A percentile compares a stretch with the other conserved stretches of the same genome.
These are phyloP conservation scores for Thaleichthys pacificus DNA, from an alignment of 2,797 vertebrate genomes.

Conservation along the genomic window DNA sequence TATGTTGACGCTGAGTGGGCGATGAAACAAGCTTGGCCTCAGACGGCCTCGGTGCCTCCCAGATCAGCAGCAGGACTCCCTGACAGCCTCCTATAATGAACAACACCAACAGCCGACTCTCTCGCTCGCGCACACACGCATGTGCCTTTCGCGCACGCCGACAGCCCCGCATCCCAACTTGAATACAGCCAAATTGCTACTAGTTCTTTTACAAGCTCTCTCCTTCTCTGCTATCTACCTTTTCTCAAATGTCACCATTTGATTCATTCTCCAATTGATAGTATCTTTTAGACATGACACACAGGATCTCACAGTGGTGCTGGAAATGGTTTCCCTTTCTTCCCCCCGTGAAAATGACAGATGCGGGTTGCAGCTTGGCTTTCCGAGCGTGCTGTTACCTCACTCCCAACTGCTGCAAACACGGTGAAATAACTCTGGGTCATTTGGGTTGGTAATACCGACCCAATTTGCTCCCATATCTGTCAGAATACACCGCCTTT, in stretches of 20 bases:
- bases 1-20: not conserved
- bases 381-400: slow-evolving; percentile 17
- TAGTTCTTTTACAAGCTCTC: slow-evolving; percentile 42
- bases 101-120: slow-evolving; percentile 25
- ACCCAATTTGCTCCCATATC: not conserved
- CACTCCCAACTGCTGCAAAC: slow-evolving; percentile 15
- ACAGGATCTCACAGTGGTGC: not conserved
- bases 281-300: not conserved
- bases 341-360: not conserved
- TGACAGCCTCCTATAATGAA: slow-evolving; percentile 25
- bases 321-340: not conserved
- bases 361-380: not conserved
- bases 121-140: not conserved
- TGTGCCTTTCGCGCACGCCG: not conserved
- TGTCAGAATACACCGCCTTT: not conserved
- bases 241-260: not conserved
- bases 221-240: not conserved
- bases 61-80: slow-evolving; percentile 4
- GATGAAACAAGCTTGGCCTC: slow-evolving; percentile 19
- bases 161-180: slow-evolving; percentile 31
- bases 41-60: slow-evolving; percentile 5
- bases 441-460: slow-evolving; percentile 10
- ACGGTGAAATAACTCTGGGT: slow-evolving; percentile 15
- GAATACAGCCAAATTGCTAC: slow-evolving; percentile 57
- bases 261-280: not conserved